Evolutionary conservation across 2,888 invertebrate species (phyloP).

Genomic region (Hololepta plana): DNA sequence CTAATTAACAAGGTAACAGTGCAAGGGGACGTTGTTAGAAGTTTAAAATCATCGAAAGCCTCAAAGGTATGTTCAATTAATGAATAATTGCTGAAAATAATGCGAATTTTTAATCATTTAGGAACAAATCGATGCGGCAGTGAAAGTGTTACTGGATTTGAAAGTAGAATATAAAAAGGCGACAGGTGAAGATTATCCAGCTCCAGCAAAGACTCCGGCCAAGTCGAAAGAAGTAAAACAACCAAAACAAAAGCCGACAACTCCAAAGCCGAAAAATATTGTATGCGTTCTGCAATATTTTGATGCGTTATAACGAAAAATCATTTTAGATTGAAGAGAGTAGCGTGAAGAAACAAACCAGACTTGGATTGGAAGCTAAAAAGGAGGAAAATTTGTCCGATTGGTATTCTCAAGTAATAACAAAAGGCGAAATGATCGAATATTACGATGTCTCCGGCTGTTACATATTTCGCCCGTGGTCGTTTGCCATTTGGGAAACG

Average conservation of each 20-base stretch:
- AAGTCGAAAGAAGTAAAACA: conserved; percentile 5
- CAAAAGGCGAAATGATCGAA: conserved; percentile 93
- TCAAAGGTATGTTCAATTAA: conserved; percentile 18
- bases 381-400: conserved; percentile 88
- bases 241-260: conserved; percentile 8
- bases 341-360: conserved; percentile 70
- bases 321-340: conserved; percentile 23
- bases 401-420: conserved; percentile 94
- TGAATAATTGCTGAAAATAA: conserved; percentile 1
- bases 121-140: conserved; percentile 28
- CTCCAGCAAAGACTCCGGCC: conserved; percentile 11
- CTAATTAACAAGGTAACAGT: conserved; percentile 31
- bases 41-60: conserved; percentile 32
- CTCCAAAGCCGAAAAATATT: conserved; percentile 10
- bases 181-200: conserved; percentile 30
- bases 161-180: conserved; percentile 43
- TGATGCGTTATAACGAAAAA: neutral
- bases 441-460: conserved; percentile 99
- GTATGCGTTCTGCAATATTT: conserved; percentile 5
- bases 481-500: conserved; percentile 87
- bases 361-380: conserved; percentile 81
- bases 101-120: conserved; percentile 8
- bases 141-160: conserved; percentile 32
- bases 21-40: conserved; percentile 41
- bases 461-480: conserved; percentile 95